phyloP scores from a whole-genome alignment of 2,113 vertebrate species.

The Catharus bicknelli region DNA sequence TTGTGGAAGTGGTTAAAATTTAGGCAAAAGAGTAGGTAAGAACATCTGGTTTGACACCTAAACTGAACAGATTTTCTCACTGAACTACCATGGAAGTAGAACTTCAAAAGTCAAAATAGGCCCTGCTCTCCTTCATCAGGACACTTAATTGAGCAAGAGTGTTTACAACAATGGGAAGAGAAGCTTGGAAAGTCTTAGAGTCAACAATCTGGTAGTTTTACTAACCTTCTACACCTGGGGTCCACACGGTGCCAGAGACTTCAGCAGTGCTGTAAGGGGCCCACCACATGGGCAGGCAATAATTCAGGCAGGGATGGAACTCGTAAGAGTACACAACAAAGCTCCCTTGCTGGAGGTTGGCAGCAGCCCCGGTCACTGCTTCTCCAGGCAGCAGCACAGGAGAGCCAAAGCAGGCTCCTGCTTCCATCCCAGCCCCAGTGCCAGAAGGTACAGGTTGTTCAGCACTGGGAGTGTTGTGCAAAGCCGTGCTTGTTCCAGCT shows the following conservation, averaged over 20 bases:
- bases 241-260: neutral
- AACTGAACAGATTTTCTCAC: neutral
- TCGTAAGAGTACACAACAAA: neutral
- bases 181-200: neutral
- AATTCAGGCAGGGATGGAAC: neutral
- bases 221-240: conserved; percentile 1
- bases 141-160: neutral
- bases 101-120: neutral
- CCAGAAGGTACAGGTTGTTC: neutral
- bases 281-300: neutral
- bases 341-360: neutral
- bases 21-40: neutral
- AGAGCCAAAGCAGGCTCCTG: neutral
- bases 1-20: neutral
- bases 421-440: neutral
- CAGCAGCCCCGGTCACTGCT: neutral
- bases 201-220: neutral
- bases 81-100: neutral
- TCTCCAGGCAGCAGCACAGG: neutral
- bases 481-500: neutral
- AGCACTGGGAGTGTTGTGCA: neutral
- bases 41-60: neutral
- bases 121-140: neutral
- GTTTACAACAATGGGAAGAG: neutral
- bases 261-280: neutral